These are phyloP conservation scores for Rhinopithecus roxellana DNA, from an alignment of 2,113 vertebrate species.

Conservation along the genomic window DNA sequence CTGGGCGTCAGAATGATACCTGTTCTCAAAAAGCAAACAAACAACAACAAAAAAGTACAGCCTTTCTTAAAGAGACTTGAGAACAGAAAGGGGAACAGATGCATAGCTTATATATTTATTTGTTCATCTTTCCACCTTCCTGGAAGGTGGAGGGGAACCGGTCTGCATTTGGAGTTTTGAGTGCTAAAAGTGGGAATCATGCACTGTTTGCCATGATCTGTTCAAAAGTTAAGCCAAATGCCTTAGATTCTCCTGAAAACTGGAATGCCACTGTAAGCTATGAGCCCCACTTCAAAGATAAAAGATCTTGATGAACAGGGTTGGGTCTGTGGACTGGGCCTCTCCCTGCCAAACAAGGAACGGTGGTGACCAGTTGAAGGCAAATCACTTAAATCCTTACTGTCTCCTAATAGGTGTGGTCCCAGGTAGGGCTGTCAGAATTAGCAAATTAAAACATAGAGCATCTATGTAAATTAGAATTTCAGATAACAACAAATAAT, in stretches of 20 bases:
- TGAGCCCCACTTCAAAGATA: background rate
- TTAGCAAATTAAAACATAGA: background rate
- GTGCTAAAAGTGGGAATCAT: background rate
- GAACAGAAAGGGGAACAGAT: background rate
- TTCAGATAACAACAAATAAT: background rate
- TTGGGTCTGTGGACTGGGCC: background rate
- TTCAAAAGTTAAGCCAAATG: background rate
- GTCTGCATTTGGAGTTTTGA: background rate
- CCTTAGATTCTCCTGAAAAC: background rate
- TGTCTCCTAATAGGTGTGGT: background rate
- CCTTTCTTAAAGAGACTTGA: background rate
- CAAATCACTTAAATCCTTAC: background rate
- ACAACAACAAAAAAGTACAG: background rate
- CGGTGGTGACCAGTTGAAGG: background rate
- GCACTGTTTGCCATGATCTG: background rate
- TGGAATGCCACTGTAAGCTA: background rate
- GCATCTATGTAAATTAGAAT: background rate
- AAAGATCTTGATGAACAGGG: background rate
- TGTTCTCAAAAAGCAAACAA: too few species aligned
- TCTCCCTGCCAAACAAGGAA: background rate
- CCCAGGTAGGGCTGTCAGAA: background rate
- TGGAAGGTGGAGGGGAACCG: background rate
- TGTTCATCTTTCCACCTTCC: background rate
- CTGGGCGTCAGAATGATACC: too few species aligned
- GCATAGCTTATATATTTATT: background rate